Conservation (phyloP, 2,113 vertebrate genomes). For the Coptodon rendalli region DNA sequence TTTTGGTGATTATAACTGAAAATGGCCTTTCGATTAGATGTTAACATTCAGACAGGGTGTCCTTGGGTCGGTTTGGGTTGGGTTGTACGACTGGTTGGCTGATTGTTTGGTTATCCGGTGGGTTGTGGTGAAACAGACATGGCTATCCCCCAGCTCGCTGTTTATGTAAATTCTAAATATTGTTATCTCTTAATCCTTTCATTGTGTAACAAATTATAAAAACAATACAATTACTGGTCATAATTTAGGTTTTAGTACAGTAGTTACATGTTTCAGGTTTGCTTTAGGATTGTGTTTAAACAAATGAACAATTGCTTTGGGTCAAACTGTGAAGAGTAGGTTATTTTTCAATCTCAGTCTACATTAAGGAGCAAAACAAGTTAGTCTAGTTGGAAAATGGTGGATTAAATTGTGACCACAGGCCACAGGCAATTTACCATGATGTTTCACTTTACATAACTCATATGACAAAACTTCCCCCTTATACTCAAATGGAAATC, state of each 20-base stretch:
- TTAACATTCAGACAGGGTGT: background rate
- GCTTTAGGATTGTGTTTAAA: background rate
- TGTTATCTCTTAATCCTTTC: background rate
- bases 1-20: background rate
- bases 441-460: slow-evolving; percentile 27
- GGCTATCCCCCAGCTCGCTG: slow-evolving; percentile 10
- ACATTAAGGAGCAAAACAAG: background rate
- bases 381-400: background rate
- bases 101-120: background rate
- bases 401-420: background rate
- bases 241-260: background rate
- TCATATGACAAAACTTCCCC: slow-evolving; percentile 20
- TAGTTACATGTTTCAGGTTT: background rate
- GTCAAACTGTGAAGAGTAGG: background rate
- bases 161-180: slow-evolving; percentile 27
- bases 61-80: background rate
- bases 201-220: slow-evolving; percentile 4
- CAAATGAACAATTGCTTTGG: background rate
- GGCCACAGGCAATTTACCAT: slow-evolving; percentile 6
- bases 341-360: background rate
- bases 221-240: background rate
- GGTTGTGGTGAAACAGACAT: slow-evolving; percentile 6
- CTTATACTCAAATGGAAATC: slow-evolving; percentile 11
- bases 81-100: background rate
- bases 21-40: background rate